Percentiles rank a stretch among this genome's conserved stretches.
Evolutionary conservation across 2,888 invertebrate genomes (phyloP).

Genomic region (Caenorhabditis afra): DNA sequence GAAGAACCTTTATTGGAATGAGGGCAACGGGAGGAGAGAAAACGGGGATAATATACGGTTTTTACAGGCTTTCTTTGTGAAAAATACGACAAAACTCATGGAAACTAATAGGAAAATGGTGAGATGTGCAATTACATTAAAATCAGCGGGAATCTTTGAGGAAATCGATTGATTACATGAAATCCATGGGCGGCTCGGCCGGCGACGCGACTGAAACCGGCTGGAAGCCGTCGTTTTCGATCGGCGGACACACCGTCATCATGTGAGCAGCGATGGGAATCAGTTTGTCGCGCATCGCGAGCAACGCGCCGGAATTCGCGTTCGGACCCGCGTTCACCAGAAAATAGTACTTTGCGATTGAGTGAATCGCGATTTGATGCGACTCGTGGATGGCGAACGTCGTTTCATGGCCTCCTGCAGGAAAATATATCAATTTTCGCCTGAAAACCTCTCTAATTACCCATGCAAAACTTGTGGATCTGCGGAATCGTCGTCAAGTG

Average conservation of each 20-base stretch:
- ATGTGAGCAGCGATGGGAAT: constrained; percentile 43
- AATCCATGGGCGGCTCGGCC: constrained; percentile 33
- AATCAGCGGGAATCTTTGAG: neutral
- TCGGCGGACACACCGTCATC: constrained; percentile 50
- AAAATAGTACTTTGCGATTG: constrained; percentile 45
- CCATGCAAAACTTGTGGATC: constrained; percentile 52
- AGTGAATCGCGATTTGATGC: constrained; percentile 46
- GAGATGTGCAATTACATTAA: constrained; percentile 24
- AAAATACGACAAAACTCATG: too few species aligned
- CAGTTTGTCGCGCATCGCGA: constrained; percentile 53
- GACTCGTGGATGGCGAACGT: constrained; percentile 49
- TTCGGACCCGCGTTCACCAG: constrained; percentile 45
- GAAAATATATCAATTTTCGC: too few species aligned
- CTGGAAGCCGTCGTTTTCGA: constrained; percentile 34
- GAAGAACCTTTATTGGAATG: constrained; percentile 14
- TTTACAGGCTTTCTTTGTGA: neutral
- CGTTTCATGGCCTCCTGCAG: constrained; percentile 50
- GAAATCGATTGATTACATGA: constrained; percentile 1
- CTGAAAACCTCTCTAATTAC: too few species aligned
- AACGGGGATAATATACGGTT: neutral
- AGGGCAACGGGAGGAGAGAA: too few species aligned
- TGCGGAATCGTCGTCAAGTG: constrained; percentile 49
- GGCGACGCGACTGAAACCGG: constrained; percentile 28
- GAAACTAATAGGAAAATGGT: too few species aligned
- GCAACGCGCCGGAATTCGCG: constrained; percentile 53